Conservation (phyloP, 2,113 vertebrate species). For the Chauna torquata region DNA sequence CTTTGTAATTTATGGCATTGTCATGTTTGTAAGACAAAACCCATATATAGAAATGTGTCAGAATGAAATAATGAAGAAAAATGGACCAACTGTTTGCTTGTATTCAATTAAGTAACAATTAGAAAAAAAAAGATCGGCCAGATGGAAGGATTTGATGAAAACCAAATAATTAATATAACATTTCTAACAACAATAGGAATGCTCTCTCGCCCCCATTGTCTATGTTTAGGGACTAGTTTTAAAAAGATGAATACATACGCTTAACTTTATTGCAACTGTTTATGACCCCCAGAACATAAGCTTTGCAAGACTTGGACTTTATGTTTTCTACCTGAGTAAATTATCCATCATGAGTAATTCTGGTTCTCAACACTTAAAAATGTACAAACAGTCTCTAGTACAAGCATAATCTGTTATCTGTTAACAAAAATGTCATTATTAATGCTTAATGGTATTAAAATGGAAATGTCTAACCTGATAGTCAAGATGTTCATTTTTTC, state of each 20-base stretch:
- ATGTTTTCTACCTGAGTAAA: background rate
- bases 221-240: background rate
- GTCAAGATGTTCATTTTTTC: background rate
- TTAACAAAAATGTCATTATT: background rate
- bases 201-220: background rate
- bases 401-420: background rate
- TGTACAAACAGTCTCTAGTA: background rate
- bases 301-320: background rate
- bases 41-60: slow-evolving; percentile 61
- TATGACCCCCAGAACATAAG: background rate
- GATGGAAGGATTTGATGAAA: slow-evolving; percentile 55
- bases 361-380: background rate
- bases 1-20: slow-evolving; percentile 45
- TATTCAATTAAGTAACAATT: slow-evolving; percentile 59
- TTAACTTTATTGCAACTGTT: background rate
- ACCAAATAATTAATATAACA: slow-evolving; percentile 12
- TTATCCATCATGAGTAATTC: background rate
- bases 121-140: slow-evolving; percentile 43
- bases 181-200: background rate
- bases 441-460: background rate
- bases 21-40: slow-evolving; percentile 24
- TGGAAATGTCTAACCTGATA: background rate
- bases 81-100: slow-evolving; percentile 57
- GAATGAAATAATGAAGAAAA: slow-evolving; percentile 67
- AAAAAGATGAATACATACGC: background rate